phyloP scores from a whole-genome alignment of 2,797 vertebrate species.

The Ctenopoma kingsleyae region DNA sequence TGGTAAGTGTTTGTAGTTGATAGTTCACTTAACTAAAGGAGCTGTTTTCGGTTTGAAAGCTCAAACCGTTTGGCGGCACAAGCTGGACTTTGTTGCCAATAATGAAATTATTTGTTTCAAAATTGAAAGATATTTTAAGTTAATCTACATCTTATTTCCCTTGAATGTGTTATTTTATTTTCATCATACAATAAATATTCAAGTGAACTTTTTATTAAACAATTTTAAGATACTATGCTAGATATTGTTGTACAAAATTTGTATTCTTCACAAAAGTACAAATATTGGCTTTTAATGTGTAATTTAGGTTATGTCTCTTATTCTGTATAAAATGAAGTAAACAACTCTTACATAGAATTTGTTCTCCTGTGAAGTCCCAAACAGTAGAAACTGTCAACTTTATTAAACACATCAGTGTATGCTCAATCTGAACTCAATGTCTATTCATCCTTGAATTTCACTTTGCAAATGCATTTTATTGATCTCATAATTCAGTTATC shows the following conservation, averaged over 20 bases:
- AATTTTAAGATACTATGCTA: conserved; percentile 96
- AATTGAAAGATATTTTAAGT: conserved; percentile 90
- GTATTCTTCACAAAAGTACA: conserved; percentile 99
- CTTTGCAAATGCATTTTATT: conserved; percentile 20
- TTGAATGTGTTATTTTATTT: conserved; percentile 99
- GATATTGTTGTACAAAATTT: conserved; percentile 99
- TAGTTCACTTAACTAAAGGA: conserved; percentile 92
- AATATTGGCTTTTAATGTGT: conserved; percentile 99
- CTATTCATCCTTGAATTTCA: conserved; percentile 69
- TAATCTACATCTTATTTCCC: conserved; percentile 94
- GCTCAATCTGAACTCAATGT: conserved; percentile 78
- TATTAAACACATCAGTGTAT: conserved; percentile 89
- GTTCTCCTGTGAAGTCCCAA: conserved; percentile 88
- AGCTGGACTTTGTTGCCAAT: conserved; percentile 99
- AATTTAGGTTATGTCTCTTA: conserved; percentile 89
- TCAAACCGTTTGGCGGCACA: conserved; percentile 98
- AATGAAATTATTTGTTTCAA: conserved; percentile 94
- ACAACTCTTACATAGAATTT: conserved; percentile 85
- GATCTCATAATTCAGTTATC: not conserved
- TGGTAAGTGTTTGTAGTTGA: conserved; percentile 99
- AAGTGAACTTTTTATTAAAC: conserved; percentile 99
- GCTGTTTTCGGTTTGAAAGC: conserved; percentile 94
- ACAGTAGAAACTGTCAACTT: conserved; percentile 87
- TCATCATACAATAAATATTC: conserved; percentile 98
- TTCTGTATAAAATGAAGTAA: conserved; percentile 87